A percentile compares a stretch with the other conserved stretches of the same genome.
These are phyloP conservation scores for Temnothorax ravouxi DNA, from an alignment of 2,888 invertebrate species.

Conservation along the genomic window DNA sequence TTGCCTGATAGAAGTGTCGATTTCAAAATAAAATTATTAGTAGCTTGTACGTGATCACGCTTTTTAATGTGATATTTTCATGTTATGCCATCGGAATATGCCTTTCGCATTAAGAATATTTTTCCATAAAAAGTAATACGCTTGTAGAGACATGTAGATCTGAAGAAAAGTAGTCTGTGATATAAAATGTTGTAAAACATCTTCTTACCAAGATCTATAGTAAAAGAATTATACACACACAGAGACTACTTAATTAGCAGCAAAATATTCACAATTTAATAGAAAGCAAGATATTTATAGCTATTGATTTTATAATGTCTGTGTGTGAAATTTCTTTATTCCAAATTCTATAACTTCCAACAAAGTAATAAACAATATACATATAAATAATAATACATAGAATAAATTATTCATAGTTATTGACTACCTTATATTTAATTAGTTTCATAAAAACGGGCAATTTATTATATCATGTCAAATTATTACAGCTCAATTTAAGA, in stretches of 20 bases:
- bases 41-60: slow-evolving; percentile 55
- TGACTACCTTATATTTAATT: not conserved
- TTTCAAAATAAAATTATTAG: slow-evolving; percentile 60
- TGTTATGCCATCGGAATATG: slow-evolving; percentile 17
- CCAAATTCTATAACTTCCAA: not conserved
- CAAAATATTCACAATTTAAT: slow-evolving; percentile 7
- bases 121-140: not conserved
- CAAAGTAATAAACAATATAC: not conserved
- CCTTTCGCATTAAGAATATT: not conserved
- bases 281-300: not conserved
- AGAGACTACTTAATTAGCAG: not conserved
- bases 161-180: not conserved
- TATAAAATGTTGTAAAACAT: not conserved
- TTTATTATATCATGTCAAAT: not conserved
- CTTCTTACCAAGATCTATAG: not conserved
- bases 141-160: not conserved
- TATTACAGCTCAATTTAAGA: not conserved
- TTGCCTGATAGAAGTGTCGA: slow-evolving; percentile 30
- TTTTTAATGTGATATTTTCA: slow-evolving; percentile 63
- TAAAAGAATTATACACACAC: not conserved
- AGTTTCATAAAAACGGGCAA: not conserved
- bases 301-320: not conserved
- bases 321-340: not conserved
- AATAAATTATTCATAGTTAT: slow-evolving; percentile 11
- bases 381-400: not conserved